These are phyloP conservation scores for Neolamprologus sp. DNA, from an alignment of 2,113 vertebrate species.

Conservation along the genomic window DNA sequence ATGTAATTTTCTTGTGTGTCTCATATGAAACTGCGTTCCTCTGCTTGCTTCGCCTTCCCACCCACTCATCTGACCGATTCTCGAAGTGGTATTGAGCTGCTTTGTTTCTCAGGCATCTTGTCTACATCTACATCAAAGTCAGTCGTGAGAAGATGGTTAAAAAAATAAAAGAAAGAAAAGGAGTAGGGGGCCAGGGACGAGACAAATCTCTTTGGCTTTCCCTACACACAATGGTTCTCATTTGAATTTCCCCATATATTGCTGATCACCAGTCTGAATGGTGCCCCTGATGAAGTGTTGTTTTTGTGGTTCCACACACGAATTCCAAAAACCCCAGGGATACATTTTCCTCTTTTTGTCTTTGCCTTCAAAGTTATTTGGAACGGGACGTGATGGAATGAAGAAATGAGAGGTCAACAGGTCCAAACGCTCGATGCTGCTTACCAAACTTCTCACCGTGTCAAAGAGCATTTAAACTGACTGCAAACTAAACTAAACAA, in stretches of 20 bases:
- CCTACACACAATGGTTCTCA: conserved; percentile 59
- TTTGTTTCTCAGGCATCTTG: conserved; percentile 71
- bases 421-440: conserved; percentile 48
- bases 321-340: conserved; percentile 64
- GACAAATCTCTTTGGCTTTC: conserved; percentile 66
- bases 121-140: conserved; percentile 72
- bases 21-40: conserved; percentile 46
- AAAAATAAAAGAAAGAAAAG: conserved; percentile 5
- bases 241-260: conserved; percentile 66
- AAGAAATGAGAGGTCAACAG: conserved; percentile 44
- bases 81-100: conserved; percentile 53
- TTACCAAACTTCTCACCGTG: conserved; percentile 47
- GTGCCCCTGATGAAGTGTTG: conserved; percentile 68
- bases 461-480: conserved; percentile 21
- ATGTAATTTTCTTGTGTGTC: conserved; percentile 62
- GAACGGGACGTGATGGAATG: conserved; percentile 50
- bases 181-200: conserved; percentile 44
- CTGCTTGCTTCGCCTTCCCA: neutral
- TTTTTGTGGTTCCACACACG: conserved; percentile 57
- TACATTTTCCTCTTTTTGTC: conserved; percentile 70
- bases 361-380: conserved; percentile 67
- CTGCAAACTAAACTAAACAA: neutral
- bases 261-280: conserved; percentile 63
- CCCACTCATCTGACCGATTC: conserved; percentile 53
- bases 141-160: conserved; percentile 41